A percentile compares a stretch with the other conserved stretches of the same genome.
Conservation (phyloP, 1,140 invertebrate genomes). For the Eumaeus atala region DNA sequence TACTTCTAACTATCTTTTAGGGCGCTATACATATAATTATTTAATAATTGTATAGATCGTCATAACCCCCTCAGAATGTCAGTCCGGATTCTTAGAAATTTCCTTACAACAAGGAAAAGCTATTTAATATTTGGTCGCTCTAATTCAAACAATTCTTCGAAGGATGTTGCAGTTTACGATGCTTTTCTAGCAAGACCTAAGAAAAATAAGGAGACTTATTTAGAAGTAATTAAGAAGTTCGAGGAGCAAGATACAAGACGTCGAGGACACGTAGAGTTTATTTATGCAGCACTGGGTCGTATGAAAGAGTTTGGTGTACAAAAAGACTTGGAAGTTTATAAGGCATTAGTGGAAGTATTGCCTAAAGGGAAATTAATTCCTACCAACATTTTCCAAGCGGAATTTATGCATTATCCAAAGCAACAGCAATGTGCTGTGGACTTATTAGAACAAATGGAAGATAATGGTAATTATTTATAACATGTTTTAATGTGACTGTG, state of each 20-base stretch:
- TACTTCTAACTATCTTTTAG: too few species aligned
- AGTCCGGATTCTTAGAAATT: constrained; percentile 42
- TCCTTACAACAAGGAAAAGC: constrained; percentile 34
- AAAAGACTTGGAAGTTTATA: constrained; percentile 94
- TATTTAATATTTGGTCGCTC: constrained; percentile 25
- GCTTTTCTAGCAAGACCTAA: constrained; percentile 75
- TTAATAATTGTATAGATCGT: too few species aligned
- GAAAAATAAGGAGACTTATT: constrained; percentile 84
- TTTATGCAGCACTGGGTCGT: constrained; percentile 88
- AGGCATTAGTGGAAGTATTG: constrained; percentile 90
- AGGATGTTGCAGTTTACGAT: constrained; percentile 53
- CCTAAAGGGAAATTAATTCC: constrained; percentile 94
- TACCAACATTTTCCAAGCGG: constrained; percentile 85
- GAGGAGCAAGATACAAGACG: constrained; percentile 76
- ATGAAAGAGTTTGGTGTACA: constrained; percentile 94
- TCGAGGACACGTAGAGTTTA: constrained; percentile 93
- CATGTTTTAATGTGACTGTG: too few species aligned
- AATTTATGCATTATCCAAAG: constrained; percentile 94
- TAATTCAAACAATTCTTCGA: constrained; percentile 44
- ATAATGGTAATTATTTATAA: constrained; percentile 78
- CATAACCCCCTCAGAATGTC: constrained; percentile 33
- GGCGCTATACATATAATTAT: too few species aligned
- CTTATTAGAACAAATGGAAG: constrained; percentile 92
- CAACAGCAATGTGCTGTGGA: constrained; percentile 94
- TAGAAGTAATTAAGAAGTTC: constrained; percentile 84